Base-by-base conservation (phyloP, 30 jellyfish, hydroid and myxozoan species). In the Aurelia sp. region DNA sequence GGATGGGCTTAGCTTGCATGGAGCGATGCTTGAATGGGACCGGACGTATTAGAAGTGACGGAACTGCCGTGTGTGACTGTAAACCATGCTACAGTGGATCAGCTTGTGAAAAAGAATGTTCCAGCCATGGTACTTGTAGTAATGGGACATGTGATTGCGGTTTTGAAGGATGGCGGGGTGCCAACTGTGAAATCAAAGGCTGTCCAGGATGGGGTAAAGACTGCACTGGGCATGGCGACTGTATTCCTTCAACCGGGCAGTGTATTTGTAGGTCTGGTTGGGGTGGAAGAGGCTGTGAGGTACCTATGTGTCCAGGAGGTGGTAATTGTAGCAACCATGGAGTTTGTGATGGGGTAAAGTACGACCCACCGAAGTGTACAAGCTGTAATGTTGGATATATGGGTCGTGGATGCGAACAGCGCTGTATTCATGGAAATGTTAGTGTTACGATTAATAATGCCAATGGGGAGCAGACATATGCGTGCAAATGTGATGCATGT, bases 151-250 rank as follows among this genome's bases (percentile, higher is more conserved):
- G 93, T 22, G 87, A 72, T 55, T 84, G 93, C 48, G 93, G 93
- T 13, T 84, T 84, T 64, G 77, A 73, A 19, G 93, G 93, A 30
- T 84, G 93, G 93, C 74, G 93, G 19, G 93, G 93, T 11, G 74
- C 81, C n/a, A 31, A 53, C 11, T 84, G 93, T 63, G 87, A 74
- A 11, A 48, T 62, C 40, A 73, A 73, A 52, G 83, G 93, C 21
- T 84, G 93, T 27, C 93, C 93, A 50, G 93, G 93, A 9, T 84
- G 93, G 93, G 93, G 93, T 15, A 62, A 23, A 21, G 93, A 84
- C 55, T 84, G 93, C 68, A 62, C 75, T 41, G 93, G 93, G 27
- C 93, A 73, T 53, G 93, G 93, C 10, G 74, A 62, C 13, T 84
- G 93, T 66, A 84, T 84, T 3, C 88, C 93, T 1, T 63, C 93